Base-by-base conservation (phyloP, 2,888 invertebrate species). In the Cybosia mesomella region DNA sequence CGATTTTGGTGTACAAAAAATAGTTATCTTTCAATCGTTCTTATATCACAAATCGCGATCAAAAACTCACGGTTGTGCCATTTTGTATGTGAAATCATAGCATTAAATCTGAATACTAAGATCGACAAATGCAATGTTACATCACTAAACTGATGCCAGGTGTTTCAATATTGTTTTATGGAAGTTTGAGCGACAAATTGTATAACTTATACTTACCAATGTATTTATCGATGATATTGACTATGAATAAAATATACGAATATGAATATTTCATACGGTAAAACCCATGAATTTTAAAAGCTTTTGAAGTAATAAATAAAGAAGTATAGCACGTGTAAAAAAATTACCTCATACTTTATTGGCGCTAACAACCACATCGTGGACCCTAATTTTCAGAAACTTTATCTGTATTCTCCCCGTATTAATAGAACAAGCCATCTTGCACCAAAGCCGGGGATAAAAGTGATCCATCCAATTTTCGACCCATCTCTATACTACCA, bases 91-190 rank as follows among this genome's bases (percentile, higher is more conserved):
- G 18, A 18, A 43, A 43, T 43, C 15, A 18, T n/a, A n/a, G n/a
- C 49, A 24, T 9, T 18, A 22, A 28, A 28, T n/a, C n/a, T n/a
- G n/a, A 53, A 39, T 13, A 36, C 18, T 24, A 8, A 39, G 21
- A 24, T 49, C 28, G 58, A 58, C 58, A 1, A 34, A 7, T 2
- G 18, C 0, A 5, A 22, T 49, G 18, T 59, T 61, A 43, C 80
- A 71, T 68, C 82, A 69, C 82, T 77, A 73, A 24, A 60, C 49
- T 62, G 68, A 66, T 58, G 70, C 72, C 84, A 87, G 86, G 84
- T 87, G 86, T 68, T 70, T 76, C 77, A 76, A 85, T 83, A 82
- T 83, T 81, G 81, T 82, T 87, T 85, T 86, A 87, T 81, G 75
- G 74, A 68, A 79, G 77, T 80, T 77, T 76, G 71, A 79, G 77